Evolutionary conservation across 64 coral and sea anemone species (phyloP).

Genomic region (Stichodactyla mertensii): DNA sequence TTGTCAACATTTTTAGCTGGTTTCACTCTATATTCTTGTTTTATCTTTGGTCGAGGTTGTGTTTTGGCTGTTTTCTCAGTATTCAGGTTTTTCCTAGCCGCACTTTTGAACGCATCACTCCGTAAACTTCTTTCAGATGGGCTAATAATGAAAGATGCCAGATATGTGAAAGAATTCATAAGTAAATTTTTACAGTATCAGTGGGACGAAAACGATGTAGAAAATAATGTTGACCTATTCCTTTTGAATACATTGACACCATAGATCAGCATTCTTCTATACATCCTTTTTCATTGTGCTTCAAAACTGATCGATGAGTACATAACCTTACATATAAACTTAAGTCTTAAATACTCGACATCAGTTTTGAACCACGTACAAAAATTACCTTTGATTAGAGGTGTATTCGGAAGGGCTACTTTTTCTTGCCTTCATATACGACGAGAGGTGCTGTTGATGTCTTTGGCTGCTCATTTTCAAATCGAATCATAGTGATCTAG

Average conservation of each 20-base stretch:
- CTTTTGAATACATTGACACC: too few species aligned
- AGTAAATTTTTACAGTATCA: too few species aligned
- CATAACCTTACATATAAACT: too few species aligned
- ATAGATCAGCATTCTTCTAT: too few species aligned
- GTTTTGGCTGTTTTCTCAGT: neutral
- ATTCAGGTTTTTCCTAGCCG: neutral
- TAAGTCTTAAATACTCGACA: too few species aligned
- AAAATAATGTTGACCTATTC: too few species aligned
- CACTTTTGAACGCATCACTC: neutral
- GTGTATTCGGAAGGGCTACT: neutral
- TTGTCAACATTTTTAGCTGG: neutral
- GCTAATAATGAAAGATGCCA: neutral
- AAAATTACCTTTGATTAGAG: neutral
- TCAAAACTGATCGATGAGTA: too few species aligned
- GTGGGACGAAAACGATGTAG: too few species aligned
- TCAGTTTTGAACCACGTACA: too few species aligned
- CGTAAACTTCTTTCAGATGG: neutral
- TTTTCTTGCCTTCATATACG: slow-evolving; percentile 65
- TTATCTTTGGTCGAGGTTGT: neutral
- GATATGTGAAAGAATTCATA: too few species aligned
- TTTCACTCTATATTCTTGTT: neutral
- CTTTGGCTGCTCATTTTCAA: slow-evolving; percentile 13
- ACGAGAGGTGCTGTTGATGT: slow-evolving; percentile 53
- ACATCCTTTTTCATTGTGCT: too few species aligned
- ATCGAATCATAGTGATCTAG: neutral